phyloP scores from a whole-genome alignment of 2,888 invertebrate species.

The Oscheius sp. region DNA sequence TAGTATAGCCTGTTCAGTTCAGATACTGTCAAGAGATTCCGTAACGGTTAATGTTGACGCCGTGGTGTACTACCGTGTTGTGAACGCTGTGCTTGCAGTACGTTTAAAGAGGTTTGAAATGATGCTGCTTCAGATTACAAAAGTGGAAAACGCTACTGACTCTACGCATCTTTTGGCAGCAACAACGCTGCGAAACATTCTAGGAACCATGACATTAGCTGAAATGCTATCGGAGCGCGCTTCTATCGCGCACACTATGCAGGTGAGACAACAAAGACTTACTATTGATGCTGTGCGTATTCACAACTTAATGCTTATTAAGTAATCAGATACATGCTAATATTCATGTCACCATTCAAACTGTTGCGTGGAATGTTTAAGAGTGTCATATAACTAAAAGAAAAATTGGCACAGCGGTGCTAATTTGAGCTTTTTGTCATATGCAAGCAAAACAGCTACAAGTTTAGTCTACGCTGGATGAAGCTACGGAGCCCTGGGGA shows the following conservation, averaged over 20 bases:
- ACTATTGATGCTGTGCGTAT: too few relatives aligned
- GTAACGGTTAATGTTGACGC: slow-evolving; percentile 98
- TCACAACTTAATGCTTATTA: too few relatives aligned
- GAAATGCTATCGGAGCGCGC: slow-evolving; percentile 96
- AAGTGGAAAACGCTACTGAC: slow-evolving; percentile 74
- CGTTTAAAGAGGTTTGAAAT: not conserved
- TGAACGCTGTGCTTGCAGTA: slow-evolving; percentile 90
- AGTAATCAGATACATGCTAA: too few relatives aligned
- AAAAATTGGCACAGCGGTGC: too few relatives aligned
- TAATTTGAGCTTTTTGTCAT: too few relatives aligned
- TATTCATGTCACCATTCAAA: too few relatives aligned
- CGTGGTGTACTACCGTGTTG: slow-evolving; percentile 80
- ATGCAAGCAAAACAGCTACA: not conserved
- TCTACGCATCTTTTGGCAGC: slow-evolving; percentile 74
- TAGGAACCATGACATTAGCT: slow-evolving; percentile 93
- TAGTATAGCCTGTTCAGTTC: not conserved
- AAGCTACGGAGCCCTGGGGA: slow-evolving; percentile 76
- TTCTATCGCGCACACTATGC: slow-evolving; percentile 78
- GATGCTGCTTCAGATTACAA: not conserved
- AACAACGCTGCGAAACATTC: slow-evolving; percentile 81
- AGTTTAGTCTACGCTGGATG: slow-evolving; percentile 74
- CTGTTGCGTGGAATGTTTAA: too few relatives aligned
- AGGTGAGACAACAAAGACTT: not conserved
- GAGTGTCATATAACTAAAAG: too few relatives aligned
- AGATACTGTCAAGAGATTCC: slow-evolving; percentile 81